phyloP scores from a whole-genome alignment of 2,797 vertebrate species.

The Moxostoma hubbsi region DNA sequence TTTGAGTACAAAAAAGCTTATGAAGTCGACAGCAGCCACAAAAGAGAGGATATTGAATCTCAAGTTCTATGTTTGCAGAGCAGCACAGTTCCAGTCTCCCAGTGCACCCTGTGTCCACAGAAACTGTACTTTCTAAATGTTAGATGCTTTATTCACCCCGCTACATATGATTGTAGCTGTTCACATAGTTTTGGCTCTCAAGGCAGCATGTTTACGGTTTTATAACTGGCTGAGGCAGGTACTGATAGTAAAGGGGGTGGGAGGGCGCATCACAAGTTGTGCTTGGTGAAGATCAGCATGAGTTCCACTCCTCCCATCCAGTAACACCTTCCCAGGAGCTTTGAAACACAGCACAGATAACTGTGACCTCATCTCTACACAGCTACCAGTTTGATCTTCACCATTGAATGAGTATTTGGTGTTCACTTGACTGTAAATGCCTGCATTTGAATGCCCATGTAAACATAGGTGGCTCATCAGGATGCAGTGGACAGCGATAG shows the following conservation, averaged over 20 bases:
- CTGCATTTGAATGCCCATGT: slow-evolving; percentile 9
- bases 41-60: slow-evolving; percentile 59
- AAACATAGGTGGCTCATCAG: slow-evolving; percentile 26
- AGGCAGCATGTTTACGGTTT: slow-evolving; percentile 18
- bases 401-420: not conserved
- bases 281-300: slow-evolving; percentile 53
- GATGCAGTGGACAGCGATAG: slow-evolving; percentile 51
- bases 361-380: slow-evolving; percentile 27
- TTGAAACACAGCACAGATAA: slow-evolving; percentile 31
- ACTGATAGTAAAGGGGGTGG: slow-evolving; percentile 1
- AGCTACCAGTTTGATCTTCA: slow-evolving; percentile 23
- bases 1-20: slow-evolving; percentile 50
- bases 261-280: slow-evolving; percentile 39
- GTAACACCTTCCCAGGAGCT: slow-evolving; percentile 52
- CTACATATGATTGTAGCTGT: slow-evolving; percentile 14
- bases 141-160: slow-evolving; percentile 46
- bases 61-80: slow-evolving; percentile 53
- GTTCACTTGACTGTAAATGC: slow-evolving; percentile 32
- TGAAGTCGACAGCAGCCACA: slow-evolving; percentile 49
- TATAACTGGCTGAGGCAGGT: not conserved
- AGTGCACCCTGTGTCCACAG: slow-evolving; percentile 44
- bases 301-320: slow-evolving; percentile 57
- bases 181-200: slow-evolving; percentile 34
- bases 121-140: slow-evolving; percentile 31
- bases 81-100: slow-evolving; percentile 31